These are phyloP conservation scores for Apoderus coryli DNA, from an alignment of 2,888 invertebrate species.

Conservation along the genomic window DNA sequence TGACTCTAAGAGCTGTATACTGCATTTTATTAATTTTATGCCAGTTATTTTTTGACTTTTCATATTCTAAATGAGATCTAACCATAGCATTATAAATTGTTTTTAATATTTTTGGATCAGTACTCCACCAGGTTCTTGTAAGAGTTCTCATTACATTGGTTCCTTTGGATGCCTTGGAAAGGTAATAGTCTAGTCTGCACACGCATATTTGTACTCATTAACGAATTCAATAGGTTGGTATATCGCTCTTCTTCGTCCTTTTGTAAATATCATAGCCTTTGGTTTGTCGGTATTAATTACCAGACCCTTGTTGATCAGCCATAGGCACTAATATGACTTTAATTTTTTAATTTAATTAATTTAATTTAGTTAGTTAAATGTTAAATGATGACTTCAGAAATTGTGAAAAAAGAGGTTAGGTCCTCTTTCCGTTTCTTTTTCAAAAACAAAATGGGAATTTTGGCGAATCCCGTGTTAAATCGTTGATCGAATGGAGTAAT, in stretches of 20 bases:
- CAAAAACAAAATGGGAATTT: no score
- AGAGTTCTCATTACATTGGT: constrained; percentile 8
- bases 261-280: constrained; percentile 2
- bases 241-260: background rate
- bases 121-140: constrained; percentile 7
- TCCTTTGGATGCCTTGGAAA: constrained; percentile 7
- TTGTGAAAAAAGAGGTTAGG: no score
- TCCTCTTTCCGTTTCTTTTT: no score
- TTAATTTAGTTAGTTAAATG: no score
- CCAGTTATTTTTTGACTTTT: background rate
- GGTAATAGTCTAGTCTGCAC: no score
- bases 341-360: no score
- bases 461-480: no score
- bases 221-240: constrained; percentile 5
- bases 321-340: no score
- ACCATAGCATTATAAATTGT: constrained; percentile 1
- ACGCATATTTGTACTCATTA: constrained; percentile 6
- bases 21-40: no score
- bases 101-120: constrained; percentile 1
- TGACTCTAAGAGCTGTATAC: no score
- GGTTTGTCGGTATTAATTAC: constrained; percentile 3
- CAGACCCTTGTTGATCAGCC: constrained; percentile 1
- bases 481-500: no score
- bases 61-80: constrained; percentile 3
- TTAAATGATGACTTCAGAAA: no score